Percentiles rank a stretch among this genome's conserved stretches.
phyloP scores from a whole-genome alignment of 1,140 invertebrate species.

The Pissodes strobi region DNA sequence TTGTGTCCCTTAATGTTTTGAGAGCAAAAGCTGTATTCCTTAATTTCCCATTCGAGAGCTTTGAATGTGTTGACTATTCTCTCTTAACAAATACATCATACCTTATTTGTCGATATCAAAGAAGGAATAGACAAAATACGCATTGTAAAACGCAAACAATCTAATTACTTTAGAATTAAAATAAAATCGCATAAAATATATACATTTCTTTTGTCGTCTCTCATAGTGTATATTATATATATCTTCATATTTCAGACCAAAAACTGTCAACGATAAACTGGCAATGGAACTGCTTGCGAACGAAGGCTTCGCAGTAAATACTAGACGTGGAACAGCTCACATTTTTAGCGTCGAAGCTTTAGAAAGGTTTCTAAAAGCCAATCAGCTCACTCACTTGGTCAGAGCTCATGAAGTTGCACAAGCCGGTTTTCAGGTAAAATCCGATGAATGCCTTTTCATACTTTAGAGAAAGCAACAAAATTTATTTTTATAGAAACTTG shows the following conservation, averaged over 20 bases:
- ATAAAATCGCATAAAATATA: too few relatives aligned
- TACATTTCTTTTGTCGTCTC: too few relatives aligned
- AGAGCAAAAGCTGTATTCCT: too few relatives aligned
- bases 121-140: too few relatives aligned
- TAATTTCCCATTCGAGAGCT: too few relatives aligned
- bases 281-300: conserved; percentile 61
- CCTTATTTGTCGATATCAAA: too few relatives aligned
- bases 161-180: too few relatives aligned
- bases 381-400: conserved; percentile 70
- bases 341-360: conserved; percentile 71
- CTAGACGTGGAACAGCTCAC: conserved; percentile 70
- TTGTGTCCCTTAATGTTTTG: too few relatives aligned
- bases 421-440: conserved; percentile 68
- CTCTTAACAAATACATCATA: too few relatives aligned
- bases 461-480: neutral
- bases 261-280: conserved; percentile 57
- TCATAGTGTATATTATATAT: too few relatives aligned
- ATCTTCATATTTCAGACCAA: conserved; percentile 37
- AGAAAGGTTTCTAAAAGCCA: conserved; percentile 66
- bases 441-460: neutral
- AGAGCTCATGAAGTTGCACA: conserved; percentile 75
- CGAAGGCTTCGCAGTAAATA: conserved; percentile 72
- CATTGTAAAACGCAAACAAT: too few relatives aligned
- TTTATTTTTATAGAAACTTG: neutral
- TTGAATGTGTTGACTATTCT: too few relatives aligned